These are phyloP conservation scores for Synergus umbraculus DNA, from an alignment of 2,888 invertebrate genomes.

Conservation along the genomic window DNA sequence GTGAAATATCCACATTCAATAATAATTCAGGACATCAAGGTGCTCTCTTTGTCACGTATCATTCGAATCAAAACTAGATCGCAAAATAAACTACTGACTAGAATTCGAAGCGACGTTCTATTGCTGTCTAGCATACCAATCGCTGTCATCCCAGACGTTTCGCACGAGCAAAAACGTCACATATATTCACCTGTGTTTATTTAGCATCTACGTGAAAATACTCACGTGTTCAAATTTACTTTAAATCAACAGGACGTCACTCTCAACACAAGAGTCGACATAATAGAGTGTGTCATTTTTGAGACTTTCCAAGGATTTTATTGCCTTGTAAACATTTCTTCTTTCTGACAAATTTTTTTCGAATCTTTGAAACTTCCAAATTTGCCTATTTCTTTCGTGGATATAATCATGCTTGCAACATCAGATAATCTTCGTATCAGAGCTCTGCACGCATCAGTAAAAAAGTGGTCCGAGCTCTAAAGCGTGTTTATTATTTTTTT, in stretches of 20 bases:
- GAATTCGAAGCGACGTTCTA: slow-evolving; percentile 5
- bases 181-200: slow-evolving; percentile 25
- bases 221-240: slow-evolving; percentile 13
- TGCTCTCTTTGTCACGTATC: background rate
- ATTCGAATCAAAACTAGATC: slow-evolving; percentile 6
- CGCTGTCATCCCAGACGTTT: slow-evolving; percentile 11
- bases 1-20: background rate
- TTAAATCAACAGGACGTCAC: slow-evolving; percentile 1
- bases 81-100: slow-evolving; percentile 31
- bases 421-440: background rate
- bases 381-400: background rate
- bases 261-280: slow-evolving; percentile 9
- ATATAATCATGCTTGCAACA: background rate
- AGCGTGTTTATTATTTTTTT: background rate
- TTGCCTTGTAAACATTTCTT: background rate
- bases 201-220: slow-evolving; percentile 17
- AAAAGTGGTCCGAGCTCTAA: background rate
- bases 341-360: background rate
- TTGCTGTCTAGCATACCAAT: slow-evolving; percentile 15
- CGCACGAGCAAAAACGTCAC: slow-evolving; percentile 8
- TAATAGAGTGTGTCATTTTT: slow-evolving; percentile 6
- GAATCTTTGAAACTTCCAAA: background rate
- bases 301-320: background rate
- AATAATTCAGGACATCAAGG: background rate
- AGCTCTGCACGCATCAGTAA: background rate